Base-by-base conservation (phyloP, 2,113 vertebrate species). In the Turnix velox region DNA sequence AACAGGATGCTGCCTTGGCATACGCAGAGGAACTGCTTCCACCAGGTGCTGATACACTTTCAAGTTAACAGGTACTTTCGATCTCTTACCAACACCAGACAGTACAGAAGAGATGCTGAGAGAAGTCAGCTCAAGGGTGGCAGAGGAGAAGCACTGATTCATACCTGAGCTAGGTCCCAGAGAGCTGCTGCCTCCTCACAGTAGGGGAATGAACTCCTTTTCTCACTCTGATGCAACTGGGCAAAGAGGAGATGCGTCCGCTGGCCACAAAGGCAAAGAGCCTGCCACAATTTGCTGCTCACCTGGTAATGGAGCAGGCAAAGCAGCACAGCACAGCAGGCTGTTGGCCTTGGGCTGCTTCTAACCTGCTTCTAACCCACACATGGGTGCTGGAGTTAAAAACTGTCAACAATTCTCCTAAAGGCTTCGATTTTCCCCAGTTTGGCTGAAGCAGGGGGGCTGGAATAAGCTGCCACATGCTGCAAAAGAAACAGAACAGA, bases 181-280 rank as follows among this genome's bases (percentile, higher is more conserved):
- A 23, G 42, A 76, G 66, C 72, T 0, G 2, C 46, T 49, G 20
- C 13, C 67, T 57, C 25, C 51, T 62, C 54, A 54, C 45, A 82
- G 67, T 12, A 23, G 40, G 25, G 52, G 20, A 93, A 76, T 1
- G 6, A 82, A 74, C 0, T 1, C 57, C 35, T 74, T 58, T 67
- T 54, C 67, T 80, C 4, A 2, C 18, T 63, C 30, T 24, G 18
- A 2, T 33, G 10, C 5, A 5, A n/a, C 7, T 0, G 0, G 61
- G 24, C 11, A 3, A 82, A 35, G 37, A 66, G 57, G 59, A 84
- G 57, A 52, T 28, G 28, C 71, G 45, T 49, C 75, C 5, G 6
- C 42, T 20, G 61, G 40, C 40, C 63, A 72, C 0, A 0, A n/a
- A 84, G 43, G 48, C 2, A 0, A 81, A 83, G 65, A 69, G 59